Evolutionary conservation across 2,888 invertebrate genomes (phyloP), one percentile per base, ranked within the genome.

Genomic region (Alsophila aescularia): DNA sequence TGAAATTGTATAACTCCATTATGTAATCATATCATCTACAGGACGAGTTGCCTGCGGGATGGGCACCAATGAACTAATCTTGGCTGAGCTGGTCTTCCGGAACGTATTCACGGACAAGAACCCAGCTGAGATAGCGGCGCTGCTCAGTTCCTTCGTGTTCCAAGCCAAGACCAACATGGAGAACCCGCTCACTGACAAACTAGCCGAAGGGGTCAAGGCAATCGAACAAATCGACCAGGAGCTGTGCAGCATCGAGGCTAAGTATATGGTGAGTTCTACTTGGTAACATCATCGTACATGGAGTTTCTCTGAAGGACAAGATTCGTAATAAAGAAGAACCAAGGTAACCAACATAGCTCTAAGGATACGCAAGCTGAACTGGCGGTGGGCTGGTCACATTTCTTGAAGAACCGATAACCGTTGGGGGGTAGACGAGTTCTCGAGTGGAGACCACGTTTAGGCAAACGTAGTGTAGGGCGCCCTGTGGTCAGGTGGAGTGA

Each of bases 61-160:
- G 91, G 89, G 90, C 0, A 90, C 91, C 67, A 96, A 97, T 73
- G 99, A 98, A 81, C 90, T 99, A 14, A 93, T 99, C 47, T 95
- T 99, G 58, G 99, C 99, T 0, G 99, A 99, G 81, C 88, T 99
- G 39, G 96, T 99, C 31, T 95, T 99, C 67, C 94, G 97, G 61
- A 98, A 98, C 81, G 94, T 97, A 45, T 94, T 99, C 64, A 96
- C 96, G 0, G 95, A 96, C 71, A 93, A 97, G 58, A 94, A 95
- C 60, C 96, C 98, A 0, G 95, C 97, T 0, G 98, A 99, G 87
- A 98, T 99, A 39, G 99, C 98, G 0, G 98, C 99, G 0, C 82
- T 99, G 34, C 90, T 99, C 34, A 99, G 99, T 0, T 95, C 96
- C 45, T 93, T 99, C 64, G 98, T 99, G 34, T 99, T 97, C 86